Evolutionary conservation across 2,113 vertebrate species (phyloP), one percentile per base, ranked within the genome.

Genomic region (Periophthalmus modestus): DNA sequence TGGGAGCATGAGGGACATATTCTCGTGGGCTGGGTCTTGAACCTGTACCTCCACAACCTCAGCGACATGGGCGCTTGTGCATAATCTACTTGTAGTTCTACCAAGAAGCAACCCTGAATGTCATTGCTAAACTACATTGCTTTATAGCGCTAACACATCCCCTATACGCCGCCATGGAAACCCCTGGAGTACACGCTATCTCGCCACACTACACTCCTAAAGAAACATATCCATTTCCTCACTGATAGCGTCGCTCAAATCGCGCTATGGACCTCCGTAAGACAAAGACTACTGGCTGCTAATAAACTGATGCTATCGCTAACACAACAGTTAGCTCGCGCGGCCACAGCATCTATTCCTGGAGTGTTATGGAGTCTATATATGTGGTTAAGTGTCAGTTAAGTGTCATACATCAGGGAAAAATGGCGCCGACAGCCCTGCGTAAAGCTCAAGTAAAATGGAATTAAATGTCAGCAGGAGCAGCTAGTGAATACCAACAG

Each of bases 221-320:
- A 86, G 89, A 84, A 89, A 24, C 76, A 15, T 82, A 84, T 90
- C 87, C 55, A 80, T 89, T 88, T 90, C 80, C 75, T 74, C 73
- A 19, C 68, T 74, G 79, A 86, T 80, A 84, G 59, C 72, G 21
- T 4, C 57, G 57, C 57, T 69, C 67, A 47, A 84, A 48, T 79
- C 81, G 61, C 48, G 1, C 52, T 59, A 79, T 28, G 21, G 70
- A 80, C 79, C 79, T 77, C 66, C 71, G 15, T 71, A 80, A 84
- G 75, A 87, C 75, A 79, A 65, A 79, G 72, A 88, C 43, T 78
- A 85, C 84, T 54, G 77, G 74, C 70, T 67, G 61, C 65, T 78
- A 85, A 81, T 75, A 79, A 78, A 55, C 36, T 67, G 86, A 89
- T 90, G 69, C 63, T 82, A 91, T 91, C 87, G 70, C 78, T 75